These are phyloP conservation scores for Aptenodytes patagonicus DNA, from an alignment of 2,113 vertebrate species.

Conservation along the genomic window DNA sequence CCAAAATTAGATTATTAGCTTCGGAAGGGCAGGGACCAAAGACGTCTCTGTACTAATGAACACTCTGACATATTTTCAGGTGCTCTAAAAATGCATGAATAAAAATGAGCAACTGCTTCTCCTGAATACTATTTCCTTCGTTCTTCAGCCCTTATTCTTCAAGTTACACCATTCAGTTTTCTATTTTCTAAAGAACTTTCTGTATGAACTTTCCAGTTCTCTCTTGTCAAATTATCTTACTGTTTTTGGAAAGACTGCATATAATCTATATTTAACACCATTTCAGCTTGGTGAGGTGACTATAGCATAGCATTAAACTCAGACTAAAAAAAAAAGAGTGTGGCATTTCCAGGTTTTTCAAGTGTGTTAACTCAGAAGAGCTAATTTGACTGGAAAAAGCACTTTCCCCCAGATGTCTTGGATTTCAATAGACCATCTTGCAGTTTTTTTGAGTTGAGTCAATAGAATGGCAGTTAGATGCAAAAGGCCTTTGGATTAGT, in stretches of 20 bases:
- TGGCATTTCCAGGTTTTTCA: conserved; percentile 59
- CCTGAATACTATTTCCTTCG: not conserved
- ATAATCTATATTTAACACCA: conserved; percentile 59
- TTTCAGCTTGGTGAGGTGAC: conserved; percentile 52
- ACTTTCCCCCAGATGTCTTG: not conserved
- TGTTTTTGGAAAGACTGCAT: conserved; percentile 41
- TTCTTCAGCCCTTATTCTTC: not conserved
- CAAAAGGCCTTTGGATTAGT: conserved; percentile 9
- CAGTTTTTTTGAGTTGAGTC: not conserved
- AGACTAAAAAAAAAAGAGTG: conserved; percentile 40
- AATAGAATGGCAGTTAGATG: not conserved
- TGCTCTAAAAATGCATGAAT: not conserved
- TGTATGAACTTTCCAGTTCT: conserved; percentile 36
- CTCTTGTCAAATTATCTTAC: conserved; percentile 42
- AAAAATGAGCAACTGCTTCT: not conserved
- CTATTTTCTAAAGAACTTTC: conserved; percentile 16
- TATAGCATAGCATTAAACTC: conserved; percentile 54
- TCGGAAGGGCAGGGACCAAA: not conserved
- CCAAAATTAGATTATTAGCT: not conserved
- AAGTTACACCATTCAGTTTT: not conserved
- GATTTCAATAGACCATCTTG: not conserved
- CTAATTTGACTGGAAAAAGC: conserved; percentile 42
- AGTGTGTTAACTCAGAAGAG: conserved; percentile 16
- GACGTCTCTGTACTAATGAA: not conserved
- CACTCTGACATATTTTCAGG: not conserved